These are phyloP conservation scores for Trissolcus brochymenae DNA, from an alignment of 2,888 invertebrate genomes.

Conservation along the genomic window DNA sequence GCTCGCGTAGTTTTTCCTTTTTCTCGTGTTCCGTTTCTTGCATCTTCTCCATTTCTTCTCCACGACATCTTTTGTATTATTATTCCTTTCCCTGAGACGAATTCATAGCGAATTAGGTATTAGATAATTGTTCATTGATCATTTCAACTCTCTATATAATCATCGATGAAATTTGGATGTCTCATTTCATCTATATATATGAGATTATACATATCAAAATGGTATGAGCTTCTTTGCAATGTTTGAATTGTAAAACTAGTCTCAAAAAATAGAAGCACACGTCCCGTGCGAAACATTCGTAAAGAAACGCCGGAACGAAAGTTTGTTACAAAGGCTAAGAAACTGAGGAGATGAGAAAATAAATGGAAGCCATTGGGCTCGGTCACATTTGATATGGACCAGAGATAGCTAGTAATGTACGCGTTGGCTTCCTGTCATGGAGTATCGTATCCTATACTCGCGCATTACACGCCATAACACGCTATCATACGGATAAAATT, in stretches of 20 bases:
- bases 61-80: not conserved
- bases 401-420: constrained; percentile 74
- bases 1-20: constrained; percentile 34
- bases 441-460: constrained; percentile 51
- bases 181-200: too few species aligned
- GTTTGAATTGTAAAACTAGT: too few species aligned
- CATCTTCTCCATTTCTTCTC: constrained; percentile 23
- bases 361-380: constrained; percentile 62
- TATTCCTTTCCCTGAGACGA: not conserved
- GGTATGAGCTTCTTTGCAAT: too few species aligned
- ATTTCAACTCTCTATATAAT: too few species aligned
- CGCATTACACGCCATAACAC: constrained; percentile 45
- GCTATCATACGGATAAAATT: constrained; percentile 39
- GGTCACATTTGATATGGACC: constrained; percentile 75
- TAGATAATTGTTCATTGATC: not conserved
- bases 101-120: constrained; percentile 15
- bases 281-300: constrained; percentile 51
- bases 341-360: constrained; percentile 41
- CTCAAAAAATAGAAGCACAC: constrained; percentile 36
- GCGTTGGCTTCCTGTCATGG: constrained; percentile 71
- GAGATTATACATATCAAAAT: too few species aligned
- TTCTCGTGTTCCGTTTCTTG: constrained; percentile 25
- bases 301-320: constrained; percentile 51
- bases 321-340: constrained; percentile 48
- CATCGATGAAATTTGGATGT: too few species aligned